These are phyloP conservation scores for Diorhabda elongata DNA, from an alignment of 1,140 invertebrate species.

Conservation along the genomic window DNA sequence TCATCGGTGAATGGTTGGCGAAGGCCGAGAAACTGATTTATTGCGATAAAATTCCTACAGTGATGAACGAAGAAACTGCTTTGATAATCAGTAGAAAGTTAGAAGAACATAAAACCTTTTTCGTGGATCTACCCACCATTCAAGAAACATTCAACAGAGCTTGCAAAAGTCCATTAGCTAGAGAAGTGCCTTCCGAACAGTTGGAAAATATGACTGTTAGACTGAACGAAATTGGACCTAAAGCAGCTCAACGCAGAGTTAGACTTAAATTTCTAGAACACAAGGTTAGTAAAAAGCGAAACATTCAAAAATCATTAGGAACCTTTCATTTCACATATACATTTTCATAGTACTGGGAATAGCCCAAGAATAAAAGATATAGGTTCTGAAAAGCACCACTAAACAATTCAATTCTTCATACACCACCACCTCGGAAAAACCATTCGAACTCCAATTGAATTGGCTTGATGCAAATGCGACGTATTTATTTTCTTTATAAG, in stretches of 20 bases:
- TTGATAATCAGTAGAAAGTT: constrained; percentile 80
- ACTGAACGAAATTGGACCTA: constrained; percentile 65
- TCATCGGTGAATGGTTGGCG: constrained; percentile 85
- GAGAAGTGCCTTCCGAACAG: constrained; percentile 70
- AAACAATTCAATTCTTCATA: too few relatives aligned
- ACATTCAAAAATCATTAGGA: too few relatives aligned
- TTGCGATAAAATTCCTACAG: constrained; percentile 75
- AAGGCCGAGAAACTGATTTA: constrained; percentile 78
- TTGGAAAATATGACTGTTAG: constrained; percentile 74
- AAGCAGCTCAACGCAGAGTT: constrained; percentile 71
- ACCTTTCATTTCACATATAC: too few relatives aligned
- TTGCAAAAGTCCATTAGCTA: constrained; percentile 56
- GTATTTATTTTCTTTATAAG: too few relatives aligned
- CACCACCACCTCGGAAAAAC: too few relatives aligned
- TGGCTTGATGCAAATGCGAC: too few relatives aligned
- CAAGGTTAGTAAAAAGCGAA: constrained; percentile 52
- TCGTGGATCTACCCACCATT: constrained; percentile 73
- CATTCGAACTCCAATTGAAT: too few relatives aligned
- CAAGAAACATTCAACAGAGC: constrained; percentile 70
- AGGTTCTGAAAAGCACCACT: too few relatives aligned
- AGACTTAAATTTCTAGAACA: constrained; percentile 86
- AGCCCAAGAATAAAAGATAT: too few relatives aligned
- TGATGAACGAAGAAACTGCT: constrained; percentile 82
- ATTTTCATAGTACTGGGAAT: too few relatives aligned
- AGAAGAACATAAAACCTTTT: constrained; percentile 86